A percentile compares a stretch with the other conserved stretches of the same genome.
Conservation (phyloP, 2,113 vertebrate species). For the Entosphenus tridentatus region DNA sequence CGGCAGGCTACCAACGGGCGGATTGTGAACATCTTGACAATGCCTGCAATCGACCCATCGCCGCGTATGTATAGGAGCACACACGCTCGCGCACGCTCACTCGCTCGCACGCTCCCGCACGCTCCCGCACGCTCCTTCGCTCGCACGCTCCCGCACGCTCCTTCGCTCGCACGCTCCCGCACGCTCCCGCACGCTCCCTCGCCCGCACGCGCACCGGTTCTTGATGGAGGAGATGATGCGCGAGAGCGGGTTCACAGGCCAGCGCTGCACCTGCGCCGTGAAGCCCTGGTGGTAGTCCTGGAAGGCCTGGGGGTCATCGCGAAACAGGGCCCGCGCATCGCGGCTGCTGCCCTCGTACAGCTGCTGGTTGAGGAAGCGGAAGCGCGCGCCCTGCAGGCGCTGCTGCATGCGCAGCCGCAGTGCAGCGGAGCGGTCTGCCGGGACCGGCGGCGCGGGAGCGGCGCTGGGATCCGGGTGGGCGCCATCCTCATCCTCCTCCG, state of each 20-base stretch:
- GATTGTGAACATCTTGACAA: too few relatives aligned
- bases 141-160: neutral
- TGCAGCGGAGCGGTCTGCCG: slow-evolving; percentile 18
- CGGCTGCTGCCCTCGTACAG: slow-evolving; percentile 43
- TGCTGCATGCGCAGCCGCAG: slow-evolving; percentile 44
- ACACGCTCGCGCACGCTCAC: neutral
- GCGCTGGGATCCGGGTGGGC: neutral
- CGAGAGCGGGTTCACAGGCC: slow-evolving; percentile 53
- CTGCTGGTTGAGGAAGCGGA: slow-evolving; percentile 63
- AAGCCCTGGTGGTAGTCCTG: slow-evolving; percentile 57
- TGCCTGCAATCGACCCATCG: too few relatives aligned
- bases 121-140: neutral
- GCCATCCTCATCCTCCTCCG: neutral
- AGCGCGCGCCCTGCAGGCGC: slow-evolving; percentile 40
- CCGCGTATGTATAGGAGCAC: neutral
- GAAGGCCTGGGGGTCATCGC: slow-evolving; percentile 41
- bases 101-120: neutral
- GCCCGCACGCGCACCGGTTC: slow-evolving; percentile 26
- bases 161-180: neutral
- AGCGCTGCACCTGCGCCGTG: slow-evolving; percentile 40
- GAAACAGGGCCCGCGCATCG: slow-evolving; percentile 40
- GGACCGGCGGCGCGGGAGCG: neutral
- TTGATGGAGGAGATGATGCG: slow-evolving; percentile 36
- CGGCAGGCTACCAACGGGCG: too few relatives aligned
- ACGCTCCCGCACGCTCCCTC: neutral